Percentiles rank a stretch among this genome's conserved stretches.
These are phyloP conservation scores for Drosophila multiciliata DNA, from an alignment of 2,888 invertebrate species.

Conservation along the genomic window DNA sequence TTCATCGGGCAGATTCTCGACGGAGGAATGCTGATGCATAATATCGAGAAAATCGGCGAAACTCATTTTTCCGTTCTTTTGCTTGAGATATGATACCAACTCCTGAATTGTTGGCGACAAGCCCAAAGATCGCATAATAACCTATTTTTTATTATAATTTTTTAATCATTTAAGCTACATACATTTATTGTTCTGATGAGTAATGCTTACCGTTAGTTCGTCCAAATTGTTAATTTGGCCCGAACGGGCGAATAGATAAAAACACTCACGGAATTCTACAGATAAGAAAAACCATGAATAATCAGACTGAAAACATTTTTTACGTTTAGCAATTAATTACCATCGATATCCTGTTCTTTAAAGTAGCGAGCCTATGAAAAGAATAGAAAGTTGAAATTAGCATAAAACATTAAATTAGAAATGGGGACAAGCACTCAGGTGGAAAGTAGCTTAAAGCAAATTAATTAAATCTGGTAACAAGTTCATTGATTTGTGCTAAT, in stretches of 20 bases:
- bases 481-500: fast-evolving
- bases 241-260: constrained; percentile 95
- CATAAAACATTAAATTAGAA: constrained; percentile 41
- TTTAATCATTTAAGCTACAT: not conserved
- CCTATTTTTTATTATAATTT: constrained; percentile 27
- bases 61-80: constrained; percentile 94
- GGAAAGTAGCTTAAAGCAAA: constrained; percentile 53
- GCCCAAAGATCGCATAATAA: constrained; percentile 97
- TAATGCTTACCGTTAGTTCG: constrained; percentile 89
- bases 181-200: not conserved
- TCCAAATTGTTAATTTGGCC: constrained; percentile 95
- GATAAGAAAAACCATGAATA: constrained; percentile 36
- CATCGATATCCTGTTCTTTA: constrained; percentile 97
- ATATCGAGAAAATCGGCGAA: constrained; percentile 98
- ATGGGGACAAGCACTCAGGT: constrained; percentile 49
- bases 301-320: constrained; percentile 50
- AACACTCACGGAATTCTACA: constrained; percentile 97
- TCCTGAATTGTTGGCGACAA: constrained; percentile 97
- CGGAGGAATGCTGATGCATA: constrained; percentile 94
- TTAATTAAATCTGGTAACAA: not conserved
- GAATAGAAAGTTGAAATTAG: constrained; percentile 43
- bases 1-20: constrained; percentile 87
- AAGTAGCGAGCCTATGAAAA: constrained; percentile 94
- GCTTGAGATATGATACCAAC: constrained; percentile 92
- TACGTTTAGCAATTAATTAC: constrained; percentile 86